phyloP scores from a whole-genome alignment of 2,113 vertebrate genomes.

The Ptychochromis oligacanthus region DNA sequence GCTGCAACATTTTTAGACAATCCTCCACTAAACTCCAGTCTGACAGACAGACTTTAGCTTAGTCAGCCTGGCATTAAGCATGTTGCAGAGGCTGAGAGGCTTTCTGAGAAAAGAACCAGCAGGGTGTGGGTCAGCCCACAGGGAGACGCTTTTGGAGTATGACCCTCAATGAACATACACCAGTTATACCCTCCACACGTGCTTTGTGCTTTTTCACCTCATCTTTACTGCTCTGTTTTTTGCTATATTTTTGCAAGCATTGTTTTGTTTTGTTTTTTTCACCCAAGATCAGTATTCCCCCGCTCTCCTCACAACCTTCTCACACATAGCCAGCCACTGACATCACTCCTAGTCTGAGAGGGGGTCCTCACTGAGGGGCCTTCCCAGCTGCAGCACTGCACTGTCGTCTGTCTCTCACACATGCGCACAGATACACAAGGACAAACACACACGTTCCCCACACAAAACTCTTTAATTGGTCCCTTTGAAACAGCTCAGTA shows the following conservation, averaged over 20 bases:
- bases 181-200: background rate
- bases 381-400: conserved; percentile 33
- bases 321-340: conserved; percentile 58
- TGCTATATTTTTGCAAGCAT: background rate
- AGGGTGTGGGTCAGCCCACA: background rate
- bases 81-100: conserved; percentile 14
- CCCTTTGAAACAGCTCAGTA: conserved; percentile 42
- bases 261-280: conserved; percentile 28
- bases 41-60: conserved; percentile 10
- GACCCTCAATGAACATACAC: background rate
- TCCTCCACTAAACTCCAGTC: background rate
- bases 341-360: conserved; percentile 49
- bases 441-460: background rate
- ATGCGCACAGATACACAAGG: background rate
- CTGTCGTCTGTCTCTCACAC: background rate
- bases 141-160: conserved; percentile 1
- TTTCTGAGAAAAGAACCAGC: conserved; percentile 18
- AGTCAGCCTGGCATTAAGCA: conserved; percentile 10
- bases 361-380: conserved; percentile 39
- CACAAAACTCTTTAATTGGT: conserved; percentile 41
- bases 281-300: conserved; percentile 21
- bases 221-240: conserved; percentile 15
- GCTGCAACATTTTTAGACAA: background rate
- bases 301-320: conserved; percentile 24
- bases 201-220: conserved; percentile 23